A percentile compares a stretch with the other conserved stretches of the same genome.
phyloP scores from a whole-genome alignment of 2,888 invertebrate genomes.

The Drosophila demipolita region DNA sequence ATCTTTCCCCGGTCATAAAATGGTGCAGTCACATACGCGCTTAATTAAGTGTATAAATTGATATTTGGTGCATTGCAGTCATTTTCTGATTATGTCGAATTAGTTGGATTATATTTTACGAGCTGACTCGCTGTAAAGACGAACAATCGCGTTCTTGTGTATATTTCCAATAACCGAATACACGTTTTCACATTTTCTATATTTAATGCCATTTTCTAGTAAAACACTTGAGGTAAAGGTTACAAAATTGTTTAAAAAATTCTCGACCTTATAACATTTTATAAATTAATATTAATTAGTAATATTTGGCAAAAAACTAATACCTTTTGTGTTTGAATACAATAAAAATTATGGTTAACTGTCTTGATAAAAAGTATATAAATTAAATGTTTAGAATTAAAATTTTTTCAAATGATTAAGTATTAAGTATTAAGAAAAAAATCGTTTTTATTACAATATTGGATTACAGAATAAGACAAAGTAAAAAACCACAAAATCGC shows the following conservation, averaged over 20 bases:
- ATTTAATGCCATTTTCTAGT: neutral
- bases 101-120: conserved; percentile 41
- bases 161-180: neutral
- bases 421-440: no score
- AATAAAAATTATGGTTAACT: neutral
- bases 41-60: conserved; percentile 80
- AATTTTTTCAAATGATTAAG: no score
- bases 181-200: neutral
- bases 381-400: no score
- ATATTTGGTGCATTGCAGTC: conserved; percentile 76
- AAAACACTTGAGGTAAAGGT: neutral
- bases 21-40: conserved; percentile 79
- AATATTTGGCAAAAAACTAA: neutral
- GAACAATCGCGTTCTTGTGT: neutral
- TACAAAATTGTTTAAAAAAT: neutral
- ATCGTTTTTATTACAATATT: no score
- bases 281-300: neutral
- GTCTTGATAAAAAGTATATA: no score
- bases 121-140: neutral
- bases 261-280: neutral
- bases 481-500: neutral
- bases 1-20: conserved; percentile 40
- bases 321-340: neutral
- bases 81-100: conserved; percentile 57
- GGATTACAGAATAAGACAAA: no score